Base-by-base conservation (phyloP, 1,140 invertebrate species). In the Drosophila obscura region DNA sequence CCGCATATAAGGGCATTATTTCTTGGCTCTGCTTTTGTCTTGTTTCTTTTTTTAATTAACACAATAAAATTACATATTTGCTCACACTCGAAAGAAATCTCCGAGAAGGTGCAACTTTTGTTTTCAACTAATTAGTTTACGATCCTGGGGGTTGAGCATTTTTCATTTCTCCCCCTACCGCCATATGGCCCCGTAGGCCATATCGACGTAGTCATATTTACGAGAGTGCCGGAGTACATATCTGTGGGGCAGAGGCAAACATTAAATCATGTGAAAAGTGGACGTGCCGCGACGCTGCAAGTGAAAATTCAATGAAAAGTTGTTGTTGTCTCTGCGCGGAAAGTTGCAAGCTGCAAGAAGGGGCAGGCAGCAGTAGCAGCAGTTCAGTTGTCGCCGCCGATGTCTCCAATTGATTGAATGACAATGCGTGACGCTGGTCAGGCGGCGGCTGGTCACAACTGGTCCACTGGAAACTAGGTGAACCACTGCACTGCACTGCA, bases 31-130 rank as follows among this genome's bases (percentile, higher is more conserved):
- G 53, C 49, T 67, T 76, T 53, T 45, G 48, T 48, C 77, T 88
- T 88, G 79, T 88, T 88, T 83, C 79, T 68, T 71, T 83, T 83
- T 88, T 88, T 88, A 88, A 88, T 88, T 88, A 88, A 83, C 83
- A 83, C 83, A 71, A 77, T 89, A 75, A 80, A 87, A 77, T 89
- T 89, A 19, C 19, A 19, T 19, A 81, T 64, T 57, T 66, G 62
- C 49, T 43, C 46, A 46, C 53, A 60, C 26, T 52, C 45, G 48
- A 28, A 45, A 49, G 49, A n/a, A 46, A 73, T 39, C 35, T 39
- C 11, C 35, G 35, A 39, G 35, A 63, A 56, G 43, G 53, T 60
- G 41, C 52, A 55, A 71, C 83, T 76, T 49, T 56, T 79, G 82
- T 73, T 82, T 85, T 85, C 66, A 87, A 69, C 82, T 66, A 73